phyloP scores from a whole-genome alignment of 2,888 invertebrate genomes.

The Parthenolecanium corni region DNA sequence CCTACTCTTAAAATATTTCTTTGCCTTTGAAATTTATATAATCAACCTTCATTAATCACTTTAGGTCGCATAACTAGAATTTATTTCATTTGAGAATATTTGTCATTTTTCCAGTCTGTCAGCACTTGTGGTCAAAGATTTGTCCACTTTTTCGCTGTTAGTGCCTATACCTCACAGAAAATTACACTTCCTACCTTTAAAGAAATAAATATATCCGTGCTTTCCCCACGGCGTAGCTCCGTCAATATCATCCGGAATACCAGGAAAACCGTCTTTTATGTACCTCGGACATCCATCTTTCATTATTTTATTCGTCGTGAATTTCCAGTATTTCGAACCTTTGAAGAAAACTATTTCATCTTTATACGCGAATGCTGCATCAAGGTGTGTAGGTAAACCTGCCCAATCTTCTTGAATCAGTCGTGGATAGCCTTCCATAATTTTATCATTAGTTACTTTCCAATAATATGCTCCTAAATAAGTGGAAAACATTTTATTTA shows the following conservation, averaged over 20 bases:
- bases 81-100: no score
- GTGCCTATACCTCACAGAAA: no score
- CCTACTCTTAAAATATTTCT: no score
- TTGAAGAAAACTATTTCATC: conserved; percentile 97
- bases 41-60: no score
- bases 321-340: conserved; percentile 86
- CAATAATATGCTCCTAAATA: conserved; percentile 67
- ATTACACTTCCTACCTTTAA: background rate
- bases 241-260: background rate
- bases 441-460: conserved; percentile 65
- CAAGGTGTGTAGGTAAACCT: conserved; percentile 72
- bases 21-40: no score
- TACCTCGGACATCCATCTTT: conserved; percentile 84
- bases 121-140: no score
- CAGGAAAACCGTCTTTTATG: conserved; percentile 56
- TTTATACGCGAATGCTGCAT: conserved; percentile 88
- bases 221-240: background rate
- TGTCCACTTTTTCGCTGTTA: no score
- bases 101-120: no score
- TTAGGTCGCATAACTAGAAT: no score
- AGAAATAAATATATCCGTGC: background rate
- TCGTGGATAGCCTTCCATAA: conserved; percentile 78
- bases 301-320: conserved; percentile 64
- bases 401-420: conserved; percentile 71
- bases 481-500: background rate